Evolutionary conservation across 2,113 vertebrate genomes (phyloP).

Genomic region (Calypte anna): DNA sequence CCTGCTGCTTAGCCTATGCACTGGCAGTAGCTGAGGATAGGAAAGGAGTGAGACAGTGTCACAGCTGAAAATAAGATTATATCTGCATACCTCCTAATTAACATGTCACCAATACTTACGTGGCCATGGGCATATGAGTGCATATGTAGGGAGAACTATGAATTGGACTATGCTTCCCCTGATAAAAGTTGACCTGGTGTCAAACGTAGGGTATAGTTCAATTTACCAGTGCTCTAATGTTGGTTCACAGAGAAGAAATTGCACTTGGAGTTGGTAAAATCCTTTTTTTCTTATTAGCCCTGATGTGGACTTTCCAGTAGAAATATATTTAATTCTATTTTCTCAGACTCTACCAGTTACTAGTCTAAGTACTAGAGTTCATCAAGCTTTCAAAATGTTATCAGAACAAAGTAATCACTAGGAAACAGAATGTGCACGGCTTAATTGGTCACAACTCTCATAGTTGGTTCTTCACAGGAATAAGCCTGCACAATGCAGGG

Average conservation of each 20-base stretch:
- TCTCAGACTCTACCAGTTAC: neutral
- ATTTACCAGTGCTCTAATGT: neutral
- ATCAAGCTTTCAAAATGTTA: constrained; percentile 22
- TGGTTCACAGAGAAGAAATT: neutral
- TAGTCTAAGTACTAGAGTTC: neutral
- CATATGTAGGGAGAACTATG: neutral
- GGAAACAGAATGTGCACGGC: neutral
- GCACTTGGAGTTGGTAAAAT: neutral
- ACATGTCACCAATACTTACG: neutral
- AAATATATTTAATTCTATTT: neutral
- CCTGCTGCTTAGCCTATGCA: neutral
- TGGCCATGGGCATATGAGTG: neutral
- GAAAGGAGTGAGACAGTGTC: neutral
- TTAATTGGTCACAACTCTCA: neutral
- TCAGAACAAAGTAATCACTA: neutral
- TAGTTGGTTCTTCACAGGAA: neutral
- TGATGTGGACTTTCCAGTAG: neutral
- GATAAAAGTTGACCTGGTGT: neutral
- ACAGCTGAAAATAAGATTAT: neutral
- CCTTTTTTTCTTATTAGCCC: neutral
- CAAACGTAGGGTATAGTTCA: neutral
- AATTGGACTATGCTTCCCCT: neutral
- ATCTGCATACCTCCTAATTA: neutral
- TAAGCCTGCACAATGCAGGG: neutral
- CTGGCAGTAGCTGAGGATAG: neutral